Percentiles rank a stretch among this genome's conserved stretches.
Evolutionary conservation across 2,888 invertebrate genomes (phyloP).

Genomic region (Drosophila suboccidentalis): DNA sequence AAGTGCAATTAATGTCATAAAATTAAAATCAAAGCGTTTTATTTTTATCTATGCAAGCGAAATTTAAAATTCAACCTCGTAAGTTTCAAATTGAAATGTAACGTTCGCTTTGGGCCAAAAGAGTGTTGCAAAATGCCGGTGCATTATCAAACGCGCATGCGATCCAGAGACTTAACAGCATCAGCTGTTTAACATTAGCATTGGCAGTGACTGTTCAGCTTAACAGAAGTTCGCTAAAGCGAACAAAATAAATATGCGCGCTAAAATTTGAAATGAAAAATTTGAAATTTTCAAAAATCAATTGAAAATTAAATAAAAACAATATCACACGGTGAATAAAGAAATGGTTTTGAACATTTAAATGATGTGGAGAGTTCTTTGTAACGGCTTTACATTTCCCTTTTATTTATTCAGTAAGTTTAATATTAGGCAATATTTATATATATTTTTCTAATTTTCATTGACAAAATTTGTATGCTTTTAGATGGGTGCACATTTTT

Average conservation of each 20-base stretch:
- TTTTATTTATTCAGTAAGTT: not conserved
- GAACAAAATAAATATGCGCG: too few species aligned
- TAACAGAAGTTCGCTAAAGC: slow-evolving; percentile 5
- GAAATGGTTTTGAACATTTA: not conserved
- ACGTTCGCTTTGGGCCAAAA: not conserved
- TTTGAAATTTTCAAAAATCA: too few species aligned
- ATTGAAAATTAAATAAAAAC: too few species aligned
- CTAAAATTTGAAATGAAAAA: too few species aligned
- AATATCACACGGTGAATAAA: not conserved
- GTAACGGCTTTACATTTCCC: not conserved
- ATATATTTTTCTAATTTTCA: too few species aligned
- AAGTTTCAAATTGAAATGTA: slow-evolving; percentile 25
- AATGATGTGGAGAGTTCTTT: too few species aligned
- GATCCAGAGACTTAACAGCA: not conserved
- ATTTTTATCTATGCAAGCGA: not conserved
- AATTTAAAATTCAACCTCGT: not conserved
- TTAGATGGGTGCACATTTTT: too few species aligned
- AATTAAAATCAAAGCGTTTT: slow-evolving; percentile 17
- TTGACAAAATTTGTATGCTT: too few species aligned
- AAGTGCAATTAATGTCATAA: slow-evolving; percentile 60
- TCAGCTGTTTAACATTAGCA: slow-evolving; percentile 7
- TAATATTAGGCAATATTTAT: not conserved
- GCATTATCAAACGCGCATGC: not conserved
- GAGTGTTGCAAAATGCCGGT: slow-evolving; percentile 29
- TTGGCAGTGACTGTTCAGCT: not conserved